A percentile compares a stretch with the other conserved stretches of the same genome.
Conservation (phyloP, 2,113 vertebrate genomes). For the Mugil cephalus region DNA sequence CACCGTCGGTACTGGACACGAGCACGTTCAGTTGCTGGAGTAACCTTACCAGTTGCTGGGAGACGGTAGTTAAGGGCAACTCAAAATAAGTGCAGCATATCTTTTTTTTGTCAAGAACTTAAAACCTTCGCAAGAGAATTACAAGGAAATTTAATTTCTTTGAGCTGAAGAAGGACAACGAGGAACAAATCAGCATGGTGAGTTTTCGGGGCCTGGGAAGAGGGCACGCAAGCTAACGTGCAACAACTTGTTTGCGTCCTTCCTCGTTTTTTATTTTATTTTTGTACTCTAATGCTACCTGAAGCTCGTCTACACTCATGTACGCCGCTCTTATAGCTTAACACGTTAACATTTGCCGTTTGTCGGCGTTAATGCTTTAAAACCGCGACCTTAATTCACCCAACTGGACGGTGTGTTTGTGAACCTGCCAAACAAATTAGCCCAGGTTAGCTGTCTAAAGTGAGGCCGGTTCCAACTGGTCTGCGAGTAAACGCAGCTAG, state of each 20-base stretch:
- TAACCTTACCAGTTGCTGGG: constrained; percentile 35
- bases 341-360: neutral
- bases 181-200: constrained; percentile 75
- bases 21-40: constrained; percentile 17
- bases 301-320: neutral
- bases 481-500: constrained; percentile 54
- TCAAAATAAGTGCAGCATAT: neutral
- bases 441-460: constrained; percentile 11
- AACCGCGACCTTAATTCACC: neutral
- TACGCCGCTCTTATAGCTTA: neutral
- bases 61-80: constrained; percentile 34
- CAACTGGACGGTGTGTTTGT: neutral
- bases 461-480: constrained; percentile 43
- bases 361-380: accelerated
- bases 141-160: neutral
- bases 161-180: constrained; percentile 25
- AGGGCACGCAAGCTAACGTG: constrained; percentile 57
- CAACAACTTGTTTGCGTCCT: constrained; percentile 73
- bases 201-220: constrained; percentile 65
- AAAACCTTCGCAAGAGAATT: neutral
- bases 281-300: constrained; percentile 9
- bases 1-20: constrained; percentile 2
- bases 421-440: neutral
- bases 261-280: neutral
- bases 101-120: constrained; percentile 1